Conservation (phyloP, 2,888 invertebrate genomes). For the Osmoderma eremita region DNA sequence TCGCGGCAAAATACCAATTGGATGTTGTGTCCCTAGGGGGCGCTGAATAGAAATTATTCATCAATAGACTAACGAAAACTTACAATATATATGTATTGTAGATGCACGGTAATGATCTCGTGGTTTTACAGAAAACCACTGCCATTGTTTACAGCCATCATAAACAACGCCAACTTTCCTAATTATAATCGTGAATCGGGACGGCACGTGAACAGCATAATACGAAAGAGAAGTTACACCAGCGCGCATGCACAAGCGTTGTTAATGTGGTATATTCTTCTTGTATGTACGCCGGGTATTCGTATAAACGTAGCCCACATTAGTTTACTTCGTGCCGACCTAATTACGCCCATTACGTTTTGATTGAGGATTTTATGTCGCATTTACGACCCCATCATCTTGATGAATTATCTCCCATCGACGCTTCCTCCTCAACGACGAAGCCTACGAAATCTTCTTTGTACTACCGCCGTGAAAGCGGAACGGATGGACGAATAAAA, state of each 20-base stretch:
- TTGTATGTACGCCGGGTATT: slow-evolving; percentile 6
- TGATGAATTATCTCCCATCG: slow-evolving; percentile 43
- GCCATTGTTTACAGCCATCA: background rate
- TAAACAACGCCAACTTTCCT: background rate
- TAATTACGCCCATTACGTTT: slow-evolving; percentile 46
- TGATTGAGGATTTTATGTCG: slow-evolving; percentile 48
- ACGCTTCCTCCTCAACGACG: slow-evolving; percentile 14
- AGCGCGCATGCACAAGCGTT: background rate
- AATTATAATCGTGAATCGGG: background rate
- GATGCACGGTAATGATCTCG: background rate
- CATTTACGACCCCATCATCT: slow-evolving; percentile 46
- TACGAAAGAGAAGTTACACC: background rate
- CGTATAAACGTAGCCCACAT: slow-evolving; percentile 34
- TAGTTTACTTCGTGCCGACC: slow-evolving; percentile 37
- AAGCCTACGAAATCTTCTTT: slow-evolving; percentile 3
- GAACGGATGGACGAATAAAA: no score
- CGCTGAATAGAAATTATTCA: background rate
- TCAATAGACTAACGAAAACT: background rate
- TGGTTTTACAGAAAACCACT: background rate
- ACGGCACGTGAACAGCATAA: background rate
- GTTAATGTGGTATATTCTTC: background rate
- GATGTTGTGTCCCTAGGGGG: background rate
- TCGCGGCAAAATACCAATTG: background rate
- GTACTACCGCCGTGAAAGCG: background rate
- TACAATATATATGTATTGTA: background rate